These are phyloP conservation scores for Pseudeuparius sepicola DNA, from an alignment of 2,888 invertebrate species.

Conservation along the genomic window DNA sequence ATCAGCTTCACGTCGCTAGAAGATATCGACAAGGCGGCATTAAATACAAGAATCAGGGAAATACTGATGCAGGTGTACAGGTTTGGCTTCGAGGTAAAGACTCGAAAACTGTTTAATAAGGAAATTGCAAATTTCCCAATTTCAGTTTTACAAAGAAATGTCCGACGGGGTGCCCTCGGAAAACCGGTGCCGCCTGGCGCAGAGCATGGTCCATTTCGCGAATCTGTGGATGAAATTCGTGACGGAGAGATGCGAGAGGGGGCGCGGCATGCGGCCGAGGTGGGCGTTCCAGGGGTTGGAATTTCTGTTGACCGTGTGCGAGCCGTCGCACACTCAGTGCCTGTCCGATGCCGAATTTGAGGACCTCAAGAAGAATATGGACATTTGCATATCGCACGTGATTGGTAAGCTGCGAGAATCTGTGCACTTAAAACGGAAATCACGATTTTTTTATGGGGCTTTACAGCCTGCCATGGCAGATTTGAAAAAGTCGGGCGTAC, in stretches of 20 bases:
- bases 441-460: too few species aligned
- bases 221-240: conserved; percentile 87
- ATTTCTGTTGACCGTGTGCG: conserved; percentile 75
- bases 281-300: conserved; percentile 88
- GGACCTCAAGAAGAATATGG: conserved; percentile 67
- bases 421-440: too few species aligned
- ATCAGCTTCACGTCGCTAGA: conserved; percentile 44
- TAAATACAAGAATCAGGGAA: conserved; percentile 58
- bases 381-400: conserved; percentile 79
- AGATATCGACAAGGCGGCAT: conserved; percentile 48
- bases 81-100: conserved; percentile 74
- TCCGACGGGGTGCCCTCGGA: conserved; percentile 49
- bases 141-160: conserved; percentile 60
- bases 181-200: conserved; percentile 41
- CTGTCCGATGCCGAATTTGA: conserved; percentile 72
- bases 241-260: conserved; percentile 67
- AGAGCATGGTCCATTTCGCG: conserved; percentile 58
- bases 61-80: conserved; percentile 80
- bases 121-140: too few species aligned
- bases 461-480: too few species aligned
- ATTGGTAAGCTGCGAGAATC: conserved; percentile 54
- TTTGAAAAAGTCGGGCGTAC: too few species aligned
- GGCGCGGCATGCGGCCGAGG: conserved; percentile 65
- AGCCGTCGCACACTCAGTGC: conserved; percentile 70
- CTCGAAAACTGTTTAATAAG: too few species aligned